phyloP scores from a whole-genome alignment of 1,140 invertebrate genomes.

The Linepithema humile region DNA sequence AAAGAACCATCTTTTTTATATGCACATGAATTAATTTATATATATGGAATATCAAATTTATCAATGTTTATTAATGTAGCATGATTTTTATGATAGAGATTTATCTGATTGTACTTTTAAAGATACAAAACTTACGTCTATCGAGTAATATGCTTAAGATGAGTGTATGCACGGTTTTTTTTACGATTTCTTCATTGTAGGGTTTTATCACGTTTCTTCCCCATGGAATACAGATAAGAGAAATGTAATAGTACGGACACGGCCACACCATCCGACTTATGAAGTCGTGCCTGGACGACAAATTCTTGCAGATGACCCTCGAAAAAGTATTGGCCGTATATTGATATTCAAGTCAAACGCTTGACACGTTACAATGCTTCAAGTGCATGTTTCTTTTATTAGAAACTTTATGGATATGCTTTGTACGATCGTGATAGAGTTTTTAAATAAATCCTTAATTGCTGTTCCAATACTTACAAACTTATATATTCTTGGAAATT shows the following conservation, averaged over 20 bases:
- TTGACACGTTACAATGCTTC: background rate
- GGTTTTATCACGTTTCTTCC: slow-evolving; percentile 53
- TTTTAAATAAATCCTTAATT: background rate
- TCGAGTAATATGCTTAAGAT: no score
- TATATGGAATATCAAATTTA: no score
- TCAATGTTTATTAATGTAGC: no score
- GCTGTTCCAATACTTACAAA: background rate
- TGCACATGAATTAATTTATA: no score
- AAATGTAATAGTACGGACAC: slow-evolving; percentile 36
- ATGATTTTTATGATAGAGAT: no score
- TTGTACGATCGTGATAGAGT: no score
- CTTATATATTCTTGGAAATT: background rate
- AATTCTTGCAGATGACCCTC: slow-evolving; percentile 39
- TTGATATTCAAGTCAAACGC: slow-evolving; percentile 27
- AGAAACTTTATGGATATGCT: background rate
- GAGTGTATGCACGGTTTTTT: no score
- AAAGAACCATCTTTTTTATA: no score
- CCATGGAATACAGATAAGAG: slow-evolving; percentile 68
- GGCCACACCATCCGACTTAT: slow-evolving; percentile 30
- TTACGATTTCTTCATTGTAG: slow-evolving; percentile 63
- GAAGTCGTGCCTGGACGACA: slow-evolving; percentile 16
- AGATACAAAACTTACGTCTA: no score
- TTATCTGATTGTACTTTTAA: no score
- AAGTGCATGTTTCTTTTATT: background rate
- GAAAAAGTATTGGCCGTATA: slow-evolving; percentile 7